phyloP scores from a whole-genome alignment of 2,113 vertebrate species.

The Balaeniceps rex region DNA sequence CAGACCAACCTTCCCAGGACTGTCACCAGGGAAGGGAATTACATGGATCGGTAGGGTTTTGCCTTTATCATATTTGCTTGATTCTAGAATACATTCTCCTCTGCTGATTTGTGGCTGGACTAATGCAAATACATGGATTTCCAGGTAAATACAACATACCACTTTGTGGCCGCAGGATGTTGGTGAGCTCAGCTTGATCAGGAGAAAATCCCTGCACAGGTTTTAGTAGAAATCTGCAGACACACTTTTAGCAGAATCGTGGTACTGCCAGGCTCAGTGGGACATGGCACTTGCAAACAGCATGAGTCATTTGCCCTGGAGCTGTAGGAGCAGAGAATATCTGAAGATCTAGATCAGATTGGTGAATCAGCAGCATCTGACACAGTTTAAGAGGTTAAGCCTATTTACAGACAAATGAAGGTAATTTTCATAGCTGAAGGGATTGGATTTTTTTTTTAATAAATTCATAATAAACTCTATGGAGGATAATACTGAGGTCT shows the following conservation, averaged over 20 bases:
- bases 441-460: neutral
- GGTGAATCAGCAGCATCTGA: slow-evolving; percentile 49
- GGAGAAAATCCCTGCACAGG: neutral
- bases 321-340: slow-evolving; percentile 3
- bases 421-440: slow-evolving; percentile 41
- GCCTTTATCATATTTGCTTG: neutral
- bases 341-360: slow-evolving; percentile 21
- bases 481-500: neutral
- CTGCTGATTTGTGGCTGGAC: neutral
- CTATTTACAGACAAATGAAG: slow-evolving; percentile 49
- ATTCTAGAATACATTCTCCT: neutral
- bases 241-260: neutral
- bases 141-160: neutral
- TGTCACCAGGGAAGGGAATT: neutral
- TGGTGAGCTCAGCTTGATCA: neutral
- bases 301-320: slow-evolving; percentile 9
- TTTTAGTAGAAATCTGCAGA: neutral
- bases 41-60: neutral
- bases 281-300: neutral
- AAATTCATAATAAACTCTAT: slow-evolving; percentile 20
- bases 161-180: neutral
- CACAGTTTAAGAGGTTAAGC: slow-evolving; percentile 56
- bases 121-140: neutral
- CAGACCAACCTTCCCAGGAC: neutral
- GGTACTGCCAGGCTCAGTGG: neutral